These are phyloP conservation scores for Cotesia glomerata DNA, from an alignment of 1,140 invertebrate genomes.

Conservation along the genomic window DNA sequence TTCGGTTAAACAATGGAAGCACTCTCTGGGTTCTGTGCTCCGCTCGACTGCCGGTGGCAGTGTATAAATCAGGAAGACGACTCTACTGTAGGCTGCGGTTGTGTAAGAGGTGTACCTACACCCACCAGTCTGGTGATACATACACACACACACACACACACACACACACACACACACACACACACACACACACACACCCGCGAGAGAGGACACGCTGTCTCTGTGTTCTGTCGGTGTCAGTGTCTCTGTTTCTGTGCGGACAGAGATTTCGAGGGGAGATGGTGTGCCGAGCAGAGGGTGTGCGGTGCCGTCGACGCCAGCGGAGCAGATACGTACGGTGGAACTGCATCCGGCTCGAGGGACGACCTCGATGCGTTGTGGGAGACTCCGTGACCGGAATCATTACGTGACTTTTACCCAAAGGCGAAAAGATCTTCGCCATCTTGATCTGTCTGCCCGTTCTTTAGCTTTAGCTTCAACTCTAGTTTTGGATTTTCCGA, in stretches of 20 bases:
- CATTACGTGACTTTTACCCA: constrained; percentile 40
- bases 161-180: no score
- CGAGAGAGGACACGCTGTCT: no score
- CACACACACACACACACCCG: no score
- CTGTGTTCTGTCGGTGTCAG: neutral
- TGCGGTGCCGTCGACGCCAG: constrained; percentile 3
- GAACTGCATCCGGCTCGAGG: constrained; percentile 51
- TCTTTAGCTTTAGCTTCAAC: no score
- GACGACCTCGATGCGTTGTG: constrained; percentile 58
- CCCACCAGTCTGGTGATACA: neutral
- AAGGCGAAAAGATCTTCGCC: neutral
- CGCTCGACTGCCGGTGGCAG: constrained; percentile 54
- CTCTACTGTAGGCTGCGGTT: constrained; percentile 41
- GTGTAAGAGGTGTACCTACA: neutral
- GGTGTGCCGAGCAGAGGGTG: neutral
- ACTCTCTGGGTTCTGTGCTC: constrained; percentile 36
- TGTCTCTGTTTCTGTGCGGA: neutral
- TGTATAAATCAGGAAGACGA: constrained; percentile 61
- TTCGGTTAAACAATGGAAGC: constrained; percentile 58
- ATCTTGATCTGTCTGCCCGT: neutral
- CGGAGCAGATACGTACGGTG: constrained; percentile 12
- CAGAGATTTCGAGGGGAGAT: neutral
- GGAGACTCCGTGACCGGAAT: constrained; percentile 59
- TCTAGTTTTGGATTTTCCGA: no score
- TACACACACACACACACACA: no score